Evolutionary conservation across 2,113 vertebrate species (phyloP).

Genomic region (Caranx ignobilis): DNA sequence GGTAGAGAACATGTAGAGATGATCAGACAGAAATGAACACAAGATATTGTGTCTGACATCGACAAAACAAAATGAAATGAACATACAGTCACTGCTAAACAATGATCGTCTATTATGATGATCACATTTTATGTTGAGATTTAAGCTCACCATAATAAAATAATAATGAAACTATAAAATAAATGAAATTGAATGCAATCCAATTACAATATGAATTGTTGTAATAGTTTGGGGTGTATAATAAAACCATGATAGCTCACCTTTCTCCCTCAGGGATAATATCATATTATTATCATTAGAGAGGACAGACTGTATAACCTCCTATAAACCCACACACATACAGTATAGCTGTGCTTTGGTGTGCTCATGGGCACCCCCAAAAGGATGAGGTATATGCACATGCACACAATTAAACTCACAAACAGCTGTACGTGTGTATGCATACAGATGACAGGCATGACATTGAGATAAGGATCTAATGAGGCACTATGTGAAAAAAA

Average conservation of each 20-base stretch:
- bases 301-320: conserved; percentile 2
- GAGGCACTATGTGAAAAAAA: conserved; percentile 18
- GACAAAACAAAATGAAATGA: background rate
- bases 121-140: background rate
- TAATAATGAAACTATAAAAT: background rate
- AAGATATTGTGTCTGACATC: background rate
- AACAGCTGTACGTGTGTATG: background rate
- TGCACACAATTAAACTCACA: background rate
- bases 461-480: conserved; percentile 56
- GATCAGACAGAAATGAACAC: background rate
- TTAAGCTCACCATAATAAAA: background rate
- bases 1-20: background rate
- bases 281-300: conserved; percentile 38
- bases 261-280: conserved; percentile 10
- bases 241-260: conserved; percentile 8
- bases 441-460: conserved; percentile 28
- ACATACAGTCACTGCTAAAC: background rate
- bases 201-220: conserved; percentile 14
- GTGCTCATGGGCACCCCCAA: background rate
- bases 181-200: conserved; percentile 35
- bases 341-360: background rate
- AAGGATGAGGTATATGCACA: background rate
- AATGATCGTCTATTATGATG: background rate
- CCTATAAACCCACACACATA: background rate
- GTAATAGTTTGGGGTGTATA: conserved; percentile 9